Conservation (phyloP, 2,888 invertebrate species). For the Leptothorax acervorum region DNA sequence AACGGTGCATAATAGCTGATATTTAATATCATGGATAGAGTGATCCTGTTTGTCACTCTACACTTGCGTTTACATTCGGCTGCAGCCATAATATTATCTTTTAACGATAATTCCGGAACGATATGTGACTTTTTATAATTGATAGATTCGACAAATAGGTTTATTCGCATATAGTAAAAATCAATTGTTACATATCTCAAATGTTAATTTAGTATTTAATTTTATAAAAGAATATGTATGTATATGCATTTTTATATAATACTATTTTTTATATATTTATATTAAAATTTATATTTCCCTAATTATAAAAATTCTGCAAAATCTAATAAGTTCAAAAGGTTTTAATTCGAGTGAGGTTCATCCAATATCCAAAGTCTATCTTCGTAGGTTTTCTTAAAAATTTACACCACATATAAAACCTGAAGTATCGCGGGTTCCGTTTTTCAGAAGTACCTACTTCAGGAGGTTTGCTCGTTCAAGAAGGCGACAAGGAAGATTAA, state of each 20-base stretch:
- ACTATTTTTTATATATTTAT: background rate
- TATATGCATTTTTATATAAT: background rate
- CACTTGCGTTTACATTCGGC: background rate
- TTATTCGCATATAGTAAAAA: background rate
- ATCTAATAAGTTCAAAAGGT: background rate
- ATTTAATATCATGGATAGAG: conserved; percentile 25
- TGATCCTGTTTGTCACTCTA: conserved; percentile 34
- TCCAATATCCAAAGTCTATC: background rate
- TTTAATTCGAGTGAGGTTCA: background rate
- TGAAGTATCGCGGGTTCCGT: background rate
- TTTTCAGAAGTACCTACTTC: background rate
- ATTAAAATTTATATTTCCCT: background rate
- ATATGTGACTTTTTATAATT: background rate
- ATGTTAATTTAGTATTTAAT: background rate
- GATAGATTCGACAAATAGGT: conserved; percentile 7
- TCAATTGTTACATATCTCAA: background rate
- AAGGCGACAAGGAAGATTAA: conserved; percentile 24
- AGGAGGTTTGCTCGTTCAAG: background rate
- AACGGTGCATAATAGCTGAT: conserved; percentile 25
- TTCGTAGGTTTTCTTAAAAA: background rate
- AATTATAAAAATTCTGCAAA: background rate
- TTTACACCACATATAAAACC: background rate
- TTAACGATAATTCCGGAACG: background rate
- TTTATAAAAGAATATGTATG: background rate
- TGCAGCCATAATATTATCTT: conserved; percentile 14